Evolutionary conservation across 2,113 vertebrate species (phyloP), one percentile per base, ranked within the genome.

Genomic region (Chlorodrepanis virens): DNA sequence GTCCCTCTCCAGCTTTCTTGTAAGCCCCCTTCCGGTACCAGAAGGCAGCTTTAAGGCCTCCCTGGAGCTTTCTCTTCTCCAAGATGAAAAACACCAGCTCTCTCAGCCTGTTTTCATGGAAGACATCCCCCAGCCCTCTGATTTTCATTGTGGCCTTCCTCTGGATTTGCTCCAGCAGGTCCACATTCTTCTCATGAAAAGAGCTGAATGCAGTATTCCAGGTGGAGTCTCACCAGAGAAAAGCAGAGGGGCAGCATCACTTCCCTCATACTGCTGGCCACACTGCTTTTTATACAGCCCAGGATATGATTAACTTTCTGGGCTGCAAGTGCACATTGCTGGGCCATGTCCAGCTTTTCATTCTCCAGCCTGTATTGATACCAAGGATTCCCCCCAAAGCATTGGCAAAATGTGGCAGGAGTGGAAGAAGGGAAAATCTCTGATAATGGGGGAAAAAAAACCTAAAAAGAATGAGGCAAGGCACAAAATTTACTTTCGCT

Each of bases 91-190:
- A 14, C 10, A 21, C 14, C 44, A 27, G 9, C 15, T 75, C 13
- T 49, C 19, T 65, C 35, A 44, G 27, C 31, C 68, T 61, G 4
- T 71, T 45, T 7, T 35, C 13, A 33, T 1, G 19, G 74, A 7
- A 70, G 24, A 76, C 9, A 24, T 52, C 7, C 7, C 31, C 9
- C 39, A 83, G 5, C 25, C 20, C 37, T 59, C 35, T 39, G 12
- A 59, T 19, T 42, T 69, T 45, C 8, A 69, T 3, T 22, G 13
- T 65, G 68, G 2, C 5, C 23, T 23, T 84, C 9, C 27, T 65
- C n/a, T 77, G 52, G 40, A 60, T 18, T 25, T 0, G 0, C 8
- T 65, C 24, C n/a, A 64, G 5, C 64, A 56, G n/a, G 8, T 42
- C 19, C 13, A 1, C 11, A 12, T 68, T 37, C 5, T 61, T 61